Evolutionary conservation across 2,113 vertebrate species (phyloP), one percentile per base, ranked within the genome.

Genomic region (Ancistrus triradiatus): DNA sequence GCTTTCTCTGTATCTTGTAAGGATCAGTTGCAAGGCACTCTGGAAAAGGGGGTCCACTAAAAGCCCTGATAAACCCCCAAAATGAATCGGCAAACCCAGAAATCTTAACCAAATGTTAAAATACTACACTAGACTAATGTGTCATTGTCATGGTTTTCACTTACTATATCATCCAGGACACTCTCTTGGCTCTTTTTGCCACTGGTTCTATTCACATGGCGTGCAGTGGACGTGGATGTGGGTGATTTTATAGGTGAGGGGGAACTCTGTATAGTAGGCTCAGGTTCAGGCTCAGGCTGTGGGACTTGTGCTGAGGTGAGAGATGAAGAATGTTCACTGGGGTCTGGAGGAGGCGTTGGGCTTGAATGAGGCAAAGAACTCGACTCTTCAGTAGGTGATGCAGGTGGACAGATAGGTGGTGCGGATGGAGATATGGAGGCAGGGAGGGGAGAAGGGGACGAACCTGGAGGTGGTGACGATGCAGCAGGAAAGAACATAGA

Each of bases 131-230:
- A n/a, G n/a, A n/a, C n/a, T n/a, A n/a, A n/a, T n/a, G n/a, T n/a
- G n/a, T n/a, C n/a, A n/a, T n/a, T n/a, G n/a, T n/a, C n/a, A n/a
- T 31, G 27, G 27, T 7, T 31, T 31, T 31, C 7, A 31, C 27
- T 31, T 31, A 31, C 27, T 55, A 93, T 92, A 69, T 95, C 92
- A 75, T 98, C 95, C 87, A 98, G 61, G 37, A 91, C 78, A 50
- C 89, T 90, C 47, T 83, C 89, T 35, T 86, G 78, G 70, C 88
- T 93, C 74, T 88, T 95, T 63, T 88, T 89, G 47, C 80, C 87
- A 5, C 80, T 85, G 58, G 90, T 87, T 69, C 90, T 96, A 25
- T 75, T 81, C 10, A 88, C 88, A 46, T 24, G 44, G 2, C 33
- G 51, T 50, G 56, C 25, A 3, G 40, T 35, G 28, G 27, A 50